phyloP scores from a whole-genome alignment of 1,140 invertebrate species.

The Aradophagus sp. region DNA sequence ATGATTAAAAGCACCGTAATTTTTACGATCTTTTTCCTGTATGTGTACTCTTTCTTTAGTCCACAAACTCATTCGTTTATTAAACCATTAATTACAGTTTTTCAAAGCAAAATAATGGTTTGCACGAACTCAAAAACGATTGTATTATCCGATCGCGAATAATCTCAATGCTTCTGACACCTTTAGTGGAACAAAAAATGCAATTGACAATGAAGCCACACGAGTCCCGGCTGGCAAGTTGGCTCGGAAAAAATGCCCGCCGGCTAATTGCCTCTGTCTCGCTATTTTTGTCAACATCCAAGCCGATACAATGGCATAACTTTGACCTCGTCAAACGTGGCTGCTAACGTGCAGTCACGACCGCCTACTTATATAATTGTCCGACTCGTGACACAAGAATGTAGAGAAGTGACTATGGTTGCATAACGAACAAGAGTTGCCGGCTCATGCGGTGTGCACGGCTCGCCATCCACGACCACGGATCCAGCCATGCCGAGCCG shows the following conservation, averaged over 20 bases:
- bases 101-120: no score
- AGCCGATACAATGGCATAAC: constrained; percentile 42
- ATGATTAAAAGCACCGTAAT: no score
- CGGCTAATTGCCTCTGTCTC: constrained; percentile 34
- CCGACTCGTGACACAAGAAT: constrained; percentile 65
- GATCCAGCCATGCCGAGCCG: constrained; percentile 52
- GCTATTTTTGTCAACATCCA: constrained; percentile 37
- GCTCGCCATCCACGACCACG: constrained; percentile 54
- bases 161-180: no score
- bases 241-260: constrained; percentile 1
- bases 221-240: no score
- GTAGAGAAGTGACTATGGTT: constrained; percentile 66
- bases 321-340: constrained; percentile 56
- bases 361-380: constrained; percentile 58
- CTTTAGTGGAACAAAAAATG: no score
- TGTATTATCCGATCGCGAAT: no score
- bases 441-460: constrained; percentile 32
- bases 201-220: no score
- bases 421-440: constrained; percentile 60
- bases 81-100: no score
- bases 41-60: no score
- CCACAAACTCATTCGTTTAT: no score
- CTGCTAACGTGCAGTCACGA: constrained; percentile 50
- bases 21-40: no score
- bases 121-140: no score